These are phyloP conservation scores for Choristoneura rosaceana DNA, from an alignment of 2,888 invertebrate species.

Conservation along the genomic window DNA sequence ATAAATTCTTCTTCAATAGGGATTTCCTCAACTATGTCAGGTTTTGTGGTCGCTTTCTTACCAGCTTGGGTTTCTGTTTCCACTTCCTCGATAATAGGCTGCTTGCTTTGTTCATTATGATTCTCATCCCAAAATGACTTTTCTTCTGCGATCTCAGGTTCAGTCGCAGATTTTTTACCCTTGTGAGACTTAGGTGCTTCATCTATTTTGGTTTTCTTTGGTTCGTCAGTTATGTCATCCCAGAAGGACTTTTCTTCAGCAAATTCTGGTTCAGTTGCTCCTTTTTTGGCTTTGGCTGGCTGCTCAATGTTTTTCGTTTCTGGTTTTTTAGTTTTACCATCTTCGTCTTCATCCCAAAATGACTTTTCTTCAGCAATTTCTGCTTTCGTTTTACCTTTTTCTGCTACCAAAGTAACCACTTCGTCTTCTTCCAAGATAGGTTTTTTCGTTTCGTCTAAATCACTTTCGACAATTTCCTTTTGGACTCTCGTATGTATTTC, in stretches of 20 bases:
- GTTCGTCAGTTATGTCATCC: constrained; percentile 54
- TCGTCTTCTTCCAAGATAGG: constrained; percentile 59
- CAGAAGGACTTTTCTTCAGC: constrained; percentile 62
- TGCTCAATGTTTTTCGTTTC: constrained; percentile 54
- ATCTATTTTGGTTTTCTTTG: constrained; percentile 54
- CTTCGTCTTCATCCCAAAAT: constrained; percentile 50
- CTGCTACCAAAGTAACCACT: constrained; percentile 50
- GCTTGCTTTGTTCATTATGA: constrained; percentile 65
- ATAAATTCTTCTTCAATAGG: constrained; percentile 68
- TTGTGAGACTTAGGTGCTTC: constrained; percentile 59
- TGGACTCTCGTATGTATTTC: constrained; percentile 81
- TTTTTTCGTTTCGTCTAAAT: constrained; percentile 73
- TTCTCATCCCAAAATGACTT: constrained; percentile 78
- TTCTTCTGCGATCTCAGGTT: constrained; percentile 66
- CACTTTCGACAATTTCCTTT: constrained; percentile 80
- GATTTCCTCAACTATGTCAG: constrained; percentile 72
- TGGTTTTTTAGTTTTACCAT: constrained; percentile 55
- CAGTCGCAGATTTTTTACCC: constrained; percentile 63
- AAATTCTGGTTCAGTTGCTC: constrained; percentile 54
- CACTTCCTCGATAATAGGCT: constrained; percentile 64
- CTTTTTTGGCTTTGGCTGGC: constrained; percentile 53
- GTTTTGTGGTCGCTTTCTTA: constrained; percentile 65
- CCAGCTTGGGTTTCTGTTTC: constrained; percentile 62
- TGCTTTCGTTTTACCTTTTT: constrained; percentile 58
- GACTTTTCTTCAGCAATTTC: constrained; percentile 54